Evolutionary conservation across 2,888 invertebrate species (phyloP).

Genomic region (Acanthosepion pharaonis): DNA sequence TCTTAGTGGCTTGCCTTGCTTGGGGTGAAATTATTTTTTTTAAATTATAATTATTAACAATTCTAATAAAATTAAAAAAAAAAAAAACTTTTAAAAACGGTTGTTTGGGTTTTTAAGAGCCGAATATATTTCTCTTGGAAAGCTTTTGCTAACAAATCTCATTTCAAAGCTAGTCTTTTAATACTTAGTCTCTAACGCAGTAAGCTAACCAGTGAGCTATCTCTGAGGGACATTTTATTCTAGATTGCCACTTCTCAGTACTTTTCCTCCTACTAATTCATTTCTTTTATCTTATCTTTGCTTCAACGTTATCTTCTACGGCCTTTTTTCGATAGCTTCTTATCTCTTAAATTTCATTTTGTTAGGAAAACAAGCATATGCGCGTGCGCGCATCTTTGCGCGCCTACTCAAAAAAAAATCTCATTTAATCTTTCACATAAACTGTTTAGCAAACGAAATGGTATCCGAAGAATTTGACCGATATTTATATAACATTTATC

Average conservation of each 20-base stretch:
- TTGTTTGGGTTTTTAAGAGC: neutral
- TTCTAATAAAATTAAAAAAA: too few relatives aligned
- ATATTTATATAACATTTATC: neutral
- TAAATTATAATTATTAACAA: too few relatives aligned
- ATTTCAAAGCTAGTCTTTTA: neutral
- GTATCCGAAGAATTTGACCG: neutral
- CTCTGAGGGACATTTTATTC: neutral
- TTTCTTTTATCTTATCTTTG: neutral
- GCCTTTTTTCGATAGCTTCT: neutral
- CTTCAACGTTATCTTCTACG: neutral
- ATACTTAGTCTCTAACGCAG: too few relatives aligned
- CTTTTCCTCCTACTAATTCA: neutral
- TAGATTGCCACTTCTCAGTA: neutral
- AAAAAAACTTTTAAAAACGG: neutral
- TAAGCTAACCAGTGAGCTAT: neutral
- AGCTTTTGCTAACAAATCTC: neutral
- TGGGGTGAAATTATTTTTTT: too few relatives aligned
- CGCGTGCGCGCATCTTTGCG: neutral
- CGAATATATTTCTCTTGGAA: neutral
- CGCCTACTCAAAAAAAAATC: neutral
- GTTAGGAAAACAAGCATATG: neutral
- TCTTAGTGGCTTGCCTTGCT: too few relatives aligned
- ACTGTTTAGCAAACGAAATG: neutral
- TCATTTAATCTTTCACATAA: neutral
- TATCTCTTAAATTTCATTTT: slow-evolving; percentile 12